A percentile compares a stretch with the other conserved stretches of the same genome.
Evolutionary conservation across 2,797 vertebrate genomes (phyloP).

Genomic region (Carduelis carduelis): DNA sequence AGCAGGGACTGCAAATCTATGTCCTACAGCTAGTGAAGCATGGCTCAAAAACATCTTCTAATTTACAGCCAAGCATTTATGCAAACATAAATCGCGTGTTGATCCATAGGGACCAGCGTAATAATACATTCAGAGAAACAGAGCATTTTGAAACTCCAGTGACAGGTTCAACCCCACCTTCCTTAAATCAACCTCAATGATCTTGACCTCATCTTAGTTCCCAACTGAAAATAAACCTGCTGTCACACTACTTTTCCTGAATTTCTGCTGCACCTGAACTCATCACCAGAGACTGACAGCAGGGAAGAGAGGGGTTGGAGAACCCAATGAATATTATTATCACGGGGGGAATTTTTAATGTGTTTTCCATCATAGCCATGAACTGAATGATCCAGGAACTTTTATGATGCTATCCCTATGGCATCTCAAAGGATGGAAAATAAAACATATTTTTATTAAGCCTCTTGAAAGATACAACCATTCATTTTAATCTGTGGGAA

Average conservation of each 20-base stretch:
- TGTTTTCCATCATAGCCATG: constrained; percentile 46
- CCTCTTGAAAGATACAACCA: constrained; percentile 31
- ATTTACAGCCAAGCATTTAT: constrained; percentile 61
- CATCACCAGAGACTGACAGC: background rate
- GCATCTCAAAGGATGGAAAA: constrained; percentile 29
- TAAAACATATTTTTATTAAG: constrained; percentile 60
- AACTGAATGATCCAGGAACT: background rate
- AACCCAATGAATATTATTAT: background rate
- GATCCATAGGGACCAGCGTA: background rate
- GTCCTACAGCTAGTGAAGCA: constrained; percentile 11
- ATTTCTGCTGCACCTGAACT: constrained; percentile 17
- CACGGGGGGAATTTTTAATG: background rate
- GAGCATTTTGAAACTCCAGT: constrained; percentile 43
- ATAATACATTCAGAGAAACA: constrained; percentile 52
- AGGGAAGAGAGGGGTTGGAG: background rate
- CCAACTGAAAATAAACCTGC: constrained; percentile 38
- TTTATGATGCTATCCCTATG: background rate
- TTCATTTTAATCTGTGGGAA: constrained; percentile 14
- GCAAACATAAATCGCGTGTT: constrained; percentile 57
- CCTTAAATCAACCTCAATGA: constrained; percentile 63
- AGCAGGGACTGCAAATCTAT: constrained; percentile 19
- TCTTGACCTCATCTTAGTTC: constrained; percentile 18
- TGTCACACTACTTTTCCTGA: constrained; percentile 12
- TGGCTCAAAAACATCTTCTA: constrained; percentile 14
- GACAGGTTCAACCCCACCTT: constrained; percentile 35